phyloP scores from a whole-genome alignment of 2,888 invertebrate species.

The Brenthis ino region DNA sequence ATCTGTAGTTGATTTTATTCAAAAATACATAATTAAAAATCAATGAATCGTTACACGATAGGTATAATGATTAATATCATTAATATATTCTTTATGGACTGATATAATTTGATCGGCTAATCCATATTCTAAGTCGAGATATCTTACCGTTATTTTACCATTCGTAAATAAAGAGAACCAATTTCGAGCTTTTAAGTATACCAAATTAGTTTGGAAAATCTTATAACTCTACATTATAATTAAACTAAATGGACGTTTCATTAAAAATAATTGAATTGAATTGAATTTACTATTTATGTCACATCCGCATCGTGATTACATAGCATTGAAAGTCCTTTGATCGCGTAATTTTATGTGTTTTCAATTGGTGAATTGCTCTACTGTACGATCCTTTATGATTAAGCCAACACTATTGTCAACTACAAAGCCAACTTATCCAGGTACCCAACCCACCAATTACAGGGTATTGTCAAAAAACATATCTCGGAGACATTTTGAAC shows the following conservation, averaged over 20 bases:
- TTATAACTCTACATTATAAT: too few species aligned
- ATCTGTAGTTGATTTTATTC: too few species aligned
- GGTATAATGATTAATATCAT: too few species aligned
- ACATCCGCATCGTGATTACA: conserved; percentile 20
- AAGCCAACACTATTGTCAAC: conserved; percentile 48
- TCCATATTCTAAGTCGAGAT: too few species aligned
- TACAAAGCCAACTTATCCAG: conserved; percentile 76
- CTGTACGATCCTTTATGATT: conserved; percentile 60
- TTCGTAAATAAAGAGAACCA: too few species aligned
- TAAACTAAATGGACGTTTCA: neutral
- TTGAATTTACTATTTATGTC: conserved; percentile 15
- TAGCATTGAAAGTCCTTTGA: conserved; percentile 32
- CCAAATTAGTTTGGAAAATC: too few species aligned
- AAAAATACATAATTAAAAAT: too few species aligned
- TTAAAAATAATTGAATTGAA: conserved; percentile 4
- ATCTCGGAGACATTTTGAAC: conserved; percentile 78
- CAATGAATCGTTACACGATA: too few species aligned
- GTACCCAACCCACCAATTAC: conserved; percentile 83
- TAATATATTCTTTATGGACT: too few species aligned
- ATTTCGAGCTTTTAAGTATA: too few species aligned
- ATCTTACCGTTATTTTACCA: too few species aligned
- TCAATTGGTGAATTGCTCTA: conserved; percentile 70
- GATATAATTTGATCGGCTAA: too few species aligned
- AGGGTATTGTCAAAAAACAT: conserved; percentile 70
- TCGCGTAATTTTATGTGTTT: conserved; percentile 47